Evolutionary conservation across 2,888 invertebrate genomes (phyloP).

Genomic region (Drosophila phalerata): DNA sequence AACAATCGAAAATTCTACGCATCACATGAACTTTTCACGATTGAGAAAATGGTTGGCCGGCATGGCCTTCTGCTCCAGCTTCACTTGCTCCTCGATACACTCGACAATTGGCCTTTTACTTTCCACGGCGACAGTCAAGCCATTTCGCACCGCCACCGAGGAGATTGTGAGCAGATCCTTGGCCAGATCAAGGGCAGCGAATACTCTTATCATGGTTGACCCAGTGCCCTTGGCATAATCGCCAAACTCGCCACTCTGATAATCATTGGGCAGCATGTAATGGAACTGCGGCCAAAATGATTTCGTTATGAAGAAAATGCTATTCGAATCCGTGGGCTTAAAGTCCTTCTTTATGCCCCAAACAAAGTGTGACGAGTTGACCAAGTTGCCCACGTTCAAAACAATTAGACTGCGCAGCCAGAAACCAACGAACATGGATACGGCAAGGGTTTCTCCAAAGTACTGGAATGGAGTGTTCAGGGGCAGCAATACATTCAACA

Average conservation of each 20-base stretch:
- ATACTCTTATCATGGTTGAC: conserved; percentile 89
- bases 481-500: conserved; percentile 89
- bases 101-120: conserved; percentile 87
- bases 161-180: conserved; percentile 89
- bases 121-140: conserved; percentile 88
- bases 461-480: conserved; percentile 92
- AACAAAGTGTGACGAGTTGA: conserved; percentile 90
- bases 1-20: background rate
- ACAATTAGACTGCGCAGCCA: conserved; percentile 89
- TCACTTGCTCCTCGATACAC: conserved; percentile 87
- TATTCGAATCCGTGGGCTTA: conserved; percentile 90
- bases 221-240: conserved; percentile 89
- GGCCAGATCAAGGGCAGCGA: conserved; percentile 89
- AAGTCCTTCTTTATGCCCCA: conserved; percentile 92
- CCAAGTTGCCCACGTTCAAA: conserved; percentile 89
- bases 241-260: conserved; percentile 93
- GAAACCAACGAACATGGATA: conserved; percentile 89
- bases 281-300: conserved; percentile 94
- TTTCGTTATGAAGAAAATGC: conserved; percentile 91
- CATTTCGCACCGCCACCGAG: conserved; percentile 88
- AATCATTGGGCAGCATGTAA: conserved; percentile 92
- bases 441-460: conserved; percentile 90
- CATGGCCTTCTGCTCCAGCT: conserved; percentile 83
- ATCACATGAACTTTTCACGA: conserved; percentile 83
- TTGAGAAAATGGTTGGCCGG: conserved; percentile 87